Evolutionary conservation across 37 sponge, comb jelly and placozoan species (phyloP), one percentile per base, ranked within the genome.

Genomic region (Crambe crambe): DNA sequence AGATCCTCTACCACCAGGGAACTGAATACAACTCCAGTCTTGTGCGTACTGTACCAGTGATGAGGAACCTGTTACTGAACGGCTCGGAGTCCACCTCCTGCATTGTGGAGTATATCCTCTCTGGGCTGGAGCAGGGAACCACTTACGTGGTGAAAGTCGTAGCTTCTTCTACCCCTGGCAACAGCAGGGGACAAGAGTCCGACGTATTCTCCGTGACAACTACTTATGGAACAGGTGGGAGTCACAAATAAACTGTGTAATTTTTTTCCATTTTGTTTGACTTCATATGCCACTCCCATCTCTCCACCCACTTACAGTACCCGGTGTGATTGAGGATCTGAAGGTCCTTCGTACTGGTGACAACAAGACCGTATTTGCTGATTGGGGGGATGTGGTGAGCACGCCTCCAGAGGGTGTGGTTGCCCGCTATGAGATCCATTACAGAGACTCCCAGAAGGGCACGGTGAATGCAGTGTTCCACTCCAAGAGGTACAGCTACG

Each of bases 201-300:
- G 22, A 21, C 0, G 37, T 30, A 23, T 26, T 37, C 2, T 29
- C 61, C 37, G 51, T 75, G 37, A 61, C 61, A 30, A 37, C 31
- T 9, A 75, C 76, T 51, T 75, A 51, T 58, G 76, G 76, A 58
- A 23, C 12, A 36, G 61, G 76, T 75, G 2, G n/a, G 74, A 27
- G 20, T 23, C 2, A 37, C 22, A 42, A 41, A 72, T 72, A 5
- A 12, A 8, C 22, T 56, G 58, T 40, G 1, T 2, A 41, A 1
- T 42, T 2, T 21, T 42, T 70, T 21, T 42, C 44, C 51, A 27
- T 22, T 27, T 47, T 2, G 56, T 54, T 1, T 6, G 26, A 32
- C 1, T 1, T 73, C 0, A 31, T 17, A 65, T 65, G 31, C 31
- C 27, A 2, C 51, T 36, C 22, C 62, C n/a, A 34, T n/a, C 61